phyloP scores from a whole-genome alignment of 1,140 invertebrate genomes.

The Aphidius gifuensis region DNA sequence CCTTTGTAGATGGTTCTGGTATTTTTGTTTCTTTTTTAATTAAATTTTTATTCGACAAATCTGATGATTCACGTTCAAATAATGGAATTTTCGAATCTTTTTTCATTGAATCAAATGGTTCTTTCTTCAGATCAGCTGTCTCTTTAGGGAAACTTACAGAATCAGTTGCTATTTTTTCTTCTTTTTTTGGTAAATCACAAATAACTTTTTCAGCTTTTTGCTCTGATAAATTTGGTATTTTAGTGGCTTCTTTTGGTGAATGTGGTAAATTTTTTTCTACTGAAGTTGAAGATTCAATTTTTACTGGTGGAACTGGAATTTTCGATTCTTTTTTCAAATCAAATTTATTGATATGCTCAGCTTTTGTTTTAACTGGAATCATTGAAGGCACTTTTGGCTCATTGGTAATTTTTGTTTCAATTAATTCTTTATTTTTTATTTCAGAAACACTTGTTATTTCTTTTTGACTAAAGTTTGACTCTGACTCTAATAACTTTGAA shows the following conservation, averaged over 20 bases:
- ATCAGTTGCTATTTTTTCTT: not conserved
- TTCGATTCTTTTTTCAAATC: constrained; percentile 1
- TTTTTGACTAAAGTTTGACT: constrained; percentile 3
- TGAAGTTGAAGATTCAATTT: constrained; percentile 14
- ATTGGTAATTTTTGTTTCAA: not conserved
- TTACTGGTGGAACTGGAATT: constrained; percentile 10
- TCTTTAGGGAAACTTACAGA: not conserved
- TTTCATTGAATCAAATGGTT: no score
- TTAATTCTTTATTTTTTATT: not conserved
- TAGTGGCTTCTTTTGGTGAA: not conserved
- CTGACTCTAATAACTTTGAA: not conserved
- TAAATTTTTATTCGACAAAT: not conserved
- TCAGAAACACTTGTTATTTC: constrained; percentile 2
- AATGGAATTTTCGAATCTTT: not conserved
- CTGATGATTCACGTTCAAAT: no score
- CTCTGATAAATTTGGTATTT: no score
- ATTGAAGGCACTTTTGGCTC: constrained; percentile 4
- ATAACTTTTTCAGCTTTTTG: no score
- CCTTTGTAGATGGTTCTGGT: not conserved
- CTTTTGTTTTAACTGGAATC: constrained; percentile 8
- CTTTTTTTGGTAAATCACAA: no score
- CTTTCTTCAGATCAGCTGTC: no score
- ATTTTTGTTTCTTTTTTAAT: not conserved
- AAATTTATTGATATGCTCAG: constrained; percentile 1
- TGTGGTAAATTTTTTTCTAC: constrained; percentile 6